Percentiles rank a stretch among this genome's conserved stretches.
These are phyloP conservation scores for Cydia fagiglandana DNA, from an alignment of 1,140 invertebrate genomes.

Conservation along the genomic window DNA sequence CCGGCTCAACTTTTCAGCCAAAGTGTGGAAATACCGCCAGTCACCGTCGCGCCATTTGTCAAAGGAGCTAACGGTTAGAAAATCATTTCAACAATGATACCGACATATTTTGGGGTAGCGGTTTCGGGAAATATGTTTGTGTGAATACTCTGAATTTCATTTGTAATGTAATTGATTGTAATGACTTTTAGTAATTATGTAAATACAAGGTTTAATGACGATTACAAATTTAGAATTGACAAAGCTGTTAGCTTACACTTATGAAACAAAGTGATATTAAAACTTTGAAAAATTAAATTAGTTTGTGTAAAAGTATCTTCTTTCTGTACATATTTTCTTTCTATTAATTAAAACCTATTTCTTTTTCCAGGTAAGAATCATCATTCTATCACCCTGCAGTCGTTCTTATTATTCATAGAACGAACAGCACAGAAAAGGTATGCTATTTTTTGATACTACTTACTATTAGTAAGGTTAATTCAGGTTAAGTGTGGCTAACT, in stretches of 20 bases:
- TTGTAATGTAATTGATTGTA: constrained; percentile 5
- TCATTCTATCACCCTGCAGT: background rate
- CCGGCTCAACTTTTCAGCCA: background rate
- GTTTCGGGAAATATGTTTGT: background rate
- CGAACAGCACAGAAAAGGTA: background rate
- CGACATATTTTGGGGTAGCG: background rate
- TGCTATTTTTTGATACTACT: background rate
- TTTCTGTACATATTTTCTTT: background rate
- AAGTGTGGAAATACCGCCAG: constrained; percentile 13
- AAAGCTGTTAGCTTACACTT: no score
- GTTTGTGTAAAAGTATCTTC: background rate
- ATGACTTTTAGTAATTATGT: background rate
- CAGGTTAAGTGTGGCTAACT: no score
- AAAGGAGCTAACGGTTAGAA: background rate
- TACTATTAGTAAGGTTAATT: no score
- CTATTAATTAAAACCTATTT: background rate
- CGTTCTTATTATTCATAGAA: background rate
- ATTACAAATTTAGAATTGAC: no score
- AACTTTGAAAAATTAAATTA: background rate
- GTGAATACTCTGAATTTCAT: background rate
- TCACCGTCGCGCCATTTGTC: background rate
- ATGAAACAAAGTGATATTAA: no score
- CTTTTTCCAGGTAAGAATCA: background rate
- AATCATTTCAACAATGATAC: constrained; percentile 6
- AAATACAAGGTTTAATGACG: no score